A percentile compares a stretch with the other conserved stretches of the same genome.
Evolutionary conservation across 2,797 vertebrate genomes (phyloP).

Genomic region (Rachycentron canadum): DNA sequence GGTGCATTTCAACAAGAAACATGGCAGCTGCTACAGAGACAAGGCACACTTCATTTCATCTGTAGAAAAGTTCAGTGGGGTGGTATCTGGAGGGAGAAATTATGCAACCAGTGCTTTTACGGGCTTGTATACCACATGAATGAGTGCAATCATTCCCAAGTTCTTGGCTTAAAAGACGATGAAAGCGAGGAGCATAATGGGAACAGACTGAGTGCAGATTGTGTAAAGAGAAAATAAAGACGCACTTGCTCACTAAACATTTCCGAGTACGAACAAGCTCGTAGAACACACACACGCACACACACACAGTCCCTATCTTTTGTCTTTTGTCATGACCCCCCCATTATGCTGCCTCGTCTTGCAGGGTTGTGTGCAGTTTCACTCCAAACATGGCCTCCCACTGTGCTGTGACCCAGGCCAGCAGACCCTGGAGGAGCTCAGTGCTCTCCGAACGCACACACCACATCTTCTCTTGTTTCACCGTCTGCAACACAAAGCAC

Average conservation of each 20-base stretch:
- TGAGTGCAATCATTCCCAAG: conserved; percentile 59
- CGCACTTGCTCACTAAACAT: conserved; percentile 41
- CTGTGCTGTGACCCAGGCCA: conserved; percentile 90
- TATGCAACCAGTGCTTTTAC: conserved; percentile 62
- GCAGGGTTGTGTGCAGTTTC: conserved; percentile 83
- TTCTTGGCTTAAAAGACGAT: conserved; percentile 38
- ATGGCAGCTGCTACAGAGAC: conserved; percentile 34
- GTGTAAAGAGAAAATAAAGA: conserved; percentile 50
- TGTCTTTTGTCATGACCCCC: not conserved
- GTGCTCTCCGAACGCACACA: conserved; percentile 87
- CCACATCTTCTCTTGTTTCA: conserved; percentile 94
- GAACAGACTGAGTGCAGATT: conserved; percentile 59
- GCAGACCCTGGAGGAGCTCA: conserved; percentile 87
- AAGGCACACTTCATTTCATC: conserved; percentile 66
- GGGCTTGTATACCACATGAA: conserved; percentile 65
- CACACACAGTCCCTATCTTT: not conserved
- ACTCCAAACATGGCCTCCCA: conserved; percentile 98
- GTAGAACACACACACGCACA: conserved; percentile 26
- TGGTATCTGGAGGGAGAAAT: conserved; percentile 51
- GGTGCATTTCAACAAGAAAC: conserved; percentile 46
- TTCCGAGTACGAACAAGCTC: conserved; percentile 22
- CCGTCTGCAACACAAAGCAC: conserved; percentile 80
- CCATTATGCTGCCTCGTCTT: conserved; percentile 64
- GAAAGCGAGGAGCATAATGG: conserved; percentile 55
- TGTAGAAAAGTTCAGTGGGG: conserved; percentile 38